Percentiles rank a stretch among this genome's conserved stretches.
Evolutionary conservation across 1,140 invertebrate genomes (phyloP).

Genomic region (Drosophila sulfurigaster): DNA sequence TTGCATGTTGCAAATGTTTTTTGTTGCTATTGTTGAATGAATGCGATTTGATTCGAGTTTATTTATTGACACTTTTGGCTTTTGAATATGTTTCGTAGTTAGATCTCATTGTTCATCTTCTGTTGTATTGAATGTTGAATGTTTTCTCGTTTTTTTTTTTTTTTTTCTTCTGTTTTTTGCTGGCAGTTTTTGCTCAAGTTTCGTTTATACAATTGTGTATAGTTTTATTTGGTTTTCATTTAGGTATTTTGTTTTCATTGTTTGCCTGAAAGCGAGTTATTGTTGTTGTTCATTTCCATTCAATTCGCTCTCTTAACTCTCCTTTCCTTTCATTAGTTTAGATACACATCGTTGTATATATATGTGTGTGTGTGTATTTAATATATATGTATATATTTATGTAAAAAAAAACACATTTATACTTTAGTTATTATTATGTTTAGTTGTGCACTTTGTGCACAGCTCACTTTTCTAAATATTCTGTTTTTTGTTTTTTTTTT

Average conservation of each 20-base stretch:
- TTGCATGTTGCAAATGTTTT: constrained; percentile 2
- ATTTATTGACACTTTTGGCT: constrained; percentile 31
- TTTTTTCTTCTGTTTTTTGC: background rate
- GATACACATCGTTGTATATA: background rate
- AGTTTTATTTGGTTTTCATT: background rate
- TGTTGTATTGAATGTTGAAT: background rate
- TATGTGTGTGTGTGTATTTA: background rate
- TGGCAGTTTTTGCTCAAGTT: background rate
- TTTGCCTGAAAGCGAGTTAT: constrained; percentile 5
- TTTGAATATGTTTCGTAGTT: constrained; percentile 6
- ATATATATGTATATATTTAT: constrained; percentile 3
- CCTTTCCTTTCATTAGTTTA: background rate
- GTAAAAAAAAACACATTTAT: constrained; percentile 31
- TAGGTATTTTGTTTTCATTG: background rate
- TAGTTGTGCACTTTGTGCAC: constrained; percentile 39
- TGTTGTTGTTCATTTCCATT: background rate
- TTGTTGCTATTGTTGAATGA: constrained; percentile 8
- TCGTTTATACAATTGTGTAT: background rate
- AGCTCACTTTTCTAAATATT: constrained; percentile 13
- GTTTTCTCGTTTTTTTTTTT: too few relatives aligned
- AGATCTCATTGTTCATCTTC: background rate
- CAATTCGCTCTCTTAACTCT: constrained; percentile 10
- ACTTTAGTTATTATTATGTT: constrained; percentile 20
- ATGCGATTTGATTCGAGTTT: constrained; percentile 18
- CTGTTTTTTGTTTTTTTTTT: constrained; percentile 4